Base-by-base conservation (phyloP, 1,140 invertebrate species). In the Drosophila sturtevanti region DNA sequence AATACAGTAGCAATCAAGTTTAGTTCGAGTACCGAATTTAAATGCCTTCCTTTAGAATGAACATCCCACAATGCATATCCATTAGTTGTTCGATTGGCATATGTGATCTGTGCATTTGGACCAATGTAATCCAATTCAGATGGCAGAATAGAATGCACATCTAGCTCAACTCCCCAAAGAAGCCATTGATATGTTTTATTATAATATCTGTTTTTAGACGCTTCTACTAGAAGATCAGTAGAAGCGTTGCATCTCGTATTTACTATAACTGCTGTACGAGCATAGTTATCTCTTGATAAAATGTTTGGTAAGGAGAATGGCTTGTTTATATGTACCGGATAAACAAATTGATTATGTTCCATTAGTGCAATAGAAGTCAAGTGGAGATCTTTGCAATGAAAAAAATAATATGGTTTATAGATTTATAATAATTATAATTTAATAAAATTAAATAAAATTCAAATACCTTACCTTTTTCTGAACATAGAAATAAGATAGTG, bases 171-270 rank as follows among this genome's bases (percentile, higher is more conserved):
- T 37, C 74, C 76, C 81, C 74, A 89, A 1, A 90, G 31, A 3
- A 90, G 10, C 89, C 89, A 90, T 51, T 90, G 89, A 67, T 90
- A 90, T 5, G 89, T 86, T 56, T 86, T 90, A 48, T 90, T 90
- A 31, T 86, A 90, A 18, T 63, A 86, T 41, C 72, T 72, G 34
- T 60, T 16, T 5, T 22, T 21, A 48, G 89, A 77, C 12, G 81
- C 85, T 63, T 76, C 54, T 3, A 9, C 54, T 2, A 90, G 56
- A 0, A 90, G 54, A 0, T 16, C 37, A 18, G n/a, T 7, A 2
- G 74, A 37, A 2, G 65, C 72, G 3, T 55, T 59, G 10, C 89
- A 90, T 18, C 1, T 24, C 0, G 77, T 63, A 59, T 90, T 71
- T 10, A 89, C 70, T 18, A 90, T 41, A 14, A 90, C 68, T 10